Base-by-base conservation (phyloP, 2,797 vertebrate species). In the Furcifer pardalis region DNA sequence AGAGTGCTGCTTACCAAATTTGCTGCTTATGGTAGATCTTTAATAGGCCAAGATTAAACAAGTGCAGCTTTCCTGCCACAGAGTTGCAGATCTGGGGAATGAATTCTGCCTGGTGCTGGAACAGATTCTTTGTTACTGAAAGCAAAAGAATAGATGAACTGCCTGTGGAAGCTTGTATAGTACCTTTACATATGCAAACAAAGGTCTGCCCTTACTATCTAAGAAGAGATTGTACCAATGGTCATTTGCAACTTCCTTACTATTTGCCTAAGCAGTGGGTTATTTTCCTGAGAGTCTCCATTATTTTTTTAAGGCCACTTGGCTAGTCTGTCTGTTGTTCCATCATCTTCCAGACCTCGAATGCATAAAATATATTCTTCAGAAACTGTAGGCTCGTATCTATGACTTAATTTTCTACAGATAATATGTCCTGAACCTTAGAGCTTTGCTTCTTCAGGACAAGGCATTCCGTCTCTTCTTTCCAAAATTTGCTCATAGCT, bases 401-500 rank as follows among this genome's bases (percentile, higher is more conserved):
- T 44, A 21, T 66, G 52, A 66, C 30, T 69, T 35, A 27, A 56
- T 71, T 69, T 76, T 19, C 49, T 13, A 49, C 49, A 35, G 19
- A 79, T 66, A n/a, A 62, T 10, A 30, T 19, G 12, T 27, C 37
- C 46, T 35, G 42, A 40, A 81, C 69, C 59, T 9, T 63, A 49
- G 77, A 42, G 71, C 81, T 77, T 84, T 60, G 2, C 66, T 74
- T 89, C 85, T 87, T 87, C 85, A 75, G 59, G 71, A 68, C 68
- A n/a, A 59, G 72, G 69, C 86, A 89, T 92, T 82, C 68, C 49
- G 27, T 69, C 73, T 65, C 83, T 88, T 81, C 21, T 83, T 81
- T 80, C 27, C 81, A 87, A 91, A 92, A 94, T 86, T 85, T 84
- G 84, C 81, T 89, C 76, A 86, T 52, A 63, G 76, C 77, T 87